Conservation (phyloP, 2,113 vertebrate genomes). For the Corydoras sp. region DNA sequence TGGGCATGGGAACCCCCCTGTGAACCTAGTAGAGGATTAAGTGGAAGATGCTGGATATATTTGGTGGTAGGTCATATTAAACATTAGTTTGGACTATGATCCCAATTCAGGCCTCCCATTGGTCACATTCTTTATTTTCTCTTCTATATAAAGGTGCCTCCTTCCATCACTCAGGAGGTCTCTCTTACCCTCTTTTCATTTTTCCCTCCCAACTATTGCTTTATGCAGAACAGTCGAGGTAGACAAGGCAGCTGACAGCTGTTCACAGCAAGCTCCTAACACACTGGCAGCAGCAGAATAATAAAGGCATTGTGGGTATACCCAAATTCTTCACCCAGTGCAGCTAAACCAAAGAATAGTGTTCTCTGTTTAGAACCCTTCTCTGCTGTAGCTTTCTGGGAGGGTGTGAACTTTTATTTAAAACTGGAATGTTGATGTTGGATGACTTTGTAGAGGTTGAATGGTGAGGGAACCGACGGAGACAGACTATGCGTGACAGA, state of each 20-base stretch:
- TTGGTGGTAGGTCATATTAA: no score
- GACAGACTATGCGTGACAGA: slow-evolving; percentile 26
- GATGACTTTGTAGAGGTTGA: slow-evolving; percentile 32
- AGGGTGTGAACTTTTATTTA: slow-evolving; percentile 20
- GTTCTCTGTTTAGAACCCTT: slow-evolving; percentile 39
- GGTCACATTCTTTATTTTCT: background rate
- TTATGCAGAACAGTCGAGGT: slow-evolving; percentile 6
- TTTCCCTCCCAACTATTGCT: background rate
- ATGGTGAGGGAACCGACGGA: slow-evolving; percentile 33
- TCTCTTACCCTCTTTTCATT: background rate
- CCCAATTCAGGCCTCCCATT: no score
- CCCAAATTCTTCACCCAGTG: slow-evolving; percentile 42
- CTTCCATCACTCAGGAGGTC: background rate
- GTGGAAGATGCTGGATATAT: no score
- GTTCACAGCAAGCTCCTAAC: slow-evolving; percentile 35
- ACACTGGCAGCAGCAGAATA: slow-evolving; percentile 41
- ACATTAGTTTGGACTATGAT: no score
- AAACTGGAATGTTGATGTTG: slow-evolving; percentile 37
- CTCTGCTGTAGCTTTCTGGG: slow-evolving; percentile 25
- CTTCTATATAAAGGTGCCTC: background rate
- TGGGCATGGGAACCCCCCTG: no score
- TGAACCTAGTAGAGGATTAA: no score
- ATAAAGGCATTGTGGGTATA: slow-evolving; percentile 46
- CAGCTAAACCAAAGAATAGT: slow-evolving; percentile 37
- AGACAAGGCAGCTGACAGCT: slow-evolving; percentile 42